Percentiles rank a stretch among this genome's conserved stretches.
Conservation (phyloP, 2,113 vertebrate species). For the Salvelinus namaycush region DNA sequence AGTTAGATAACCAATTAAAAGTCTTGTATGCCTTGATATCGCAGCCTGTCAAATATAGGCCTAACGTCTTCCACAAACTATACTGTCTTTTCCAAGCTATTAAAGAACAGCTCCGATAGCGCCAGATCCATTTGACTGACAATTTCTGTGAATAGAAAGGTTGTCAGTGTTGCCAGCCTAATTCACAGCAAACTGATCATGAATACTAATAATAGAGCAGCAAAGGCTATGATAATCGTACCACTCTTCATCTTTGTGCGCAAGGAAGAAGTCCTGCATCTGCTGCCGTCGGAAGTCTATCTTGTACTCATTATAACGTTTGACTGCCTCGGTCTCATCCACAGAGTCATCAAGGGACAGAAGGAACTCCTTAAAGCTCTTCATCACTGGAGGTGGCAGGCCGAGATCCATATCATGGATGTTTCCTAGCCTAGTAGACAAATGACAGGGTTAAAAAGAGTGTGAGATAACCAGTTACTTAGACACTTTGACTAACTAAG, state of each 20-base stretch:
- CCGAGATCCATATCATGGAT: conserved; percentile 85
- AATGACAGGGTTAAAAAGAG: not conserved
- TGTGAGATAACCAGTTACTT: not conserved
- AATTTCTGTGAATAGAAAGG: not conserved
- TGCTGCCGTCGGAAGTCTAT: conserved; percentile 89
- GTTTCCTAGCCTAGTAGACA: conserved; percentile 80
- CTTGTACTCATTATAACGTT: conserved; percentile 92
- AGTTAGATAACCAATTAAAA: not conserved
- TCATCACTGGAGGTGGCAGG: conserved; percentile 69
- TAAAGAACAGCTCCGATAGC: not conserved
- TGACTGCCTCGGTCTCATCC: conserved; percentile 89
- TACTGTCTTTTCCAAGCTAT: not conserved
- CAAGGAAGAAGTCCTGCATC: conserved; percentile 92
- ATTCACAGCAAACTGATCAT: conserved; percentile 1
- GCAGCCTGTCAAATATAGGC: not conserved
- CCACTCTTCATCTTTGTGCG: conserved; percentile 93
- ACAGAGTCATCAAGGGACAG: conserved; percentile 87
- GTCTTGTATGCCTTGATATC: not conserved
- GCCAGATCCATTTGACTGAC: not conserved
- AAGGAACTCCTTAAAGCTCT: conserved; percentile 81
- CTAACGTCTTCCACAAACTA: not conserved
- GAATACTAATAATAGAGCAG: not conserved
- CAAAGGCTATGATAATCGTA: conserved; percentile 64
- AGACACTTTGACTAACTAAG: too few species aligned
- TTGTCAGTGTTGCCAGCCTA: not conserved